These are phyloP conservation scores for Macropis europaea DNA, from an alignment of 2,888 invertebrate genomes.

Conservation along the genomic window DNA sequence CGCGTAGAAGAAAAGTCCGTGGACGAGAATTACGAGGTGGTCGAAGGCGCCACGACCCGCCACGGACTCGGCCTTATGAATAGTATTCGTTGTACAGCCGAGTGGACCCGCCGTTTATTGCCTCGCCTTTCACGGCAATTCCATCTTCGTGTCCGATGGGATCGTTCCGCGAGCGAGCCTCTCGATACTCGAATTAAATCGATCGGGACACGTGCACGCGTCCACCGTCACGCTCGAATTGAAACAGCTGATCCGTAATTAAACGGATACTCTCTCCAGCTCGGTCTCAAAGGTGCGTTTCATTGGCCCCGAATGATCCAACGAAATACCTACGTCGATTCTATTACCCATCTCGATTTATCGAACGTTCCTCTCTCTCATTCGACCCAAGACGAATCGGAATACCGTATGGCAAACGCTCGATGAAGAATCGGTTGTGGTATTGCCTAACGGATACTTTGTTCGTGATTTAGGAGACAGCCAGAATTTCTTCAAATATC, in stretches of 20 bases:
- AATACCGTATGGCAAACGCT: too few species aligned
- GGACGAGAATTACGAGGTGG: constrained; percentile 58
- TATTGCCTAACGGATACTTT: too few species aligned
- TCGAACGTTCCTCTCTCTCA: neutral
- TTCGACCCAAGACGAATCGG: neutral
- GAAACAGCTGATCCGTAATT: constrained; percentile 60
- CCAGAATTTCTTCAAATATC: too few species aligned
- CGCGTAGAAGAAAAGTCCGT: constrained; percentile 25
- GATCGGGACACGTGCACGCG: constrained; percentile 53
- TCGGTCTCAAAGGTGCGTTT: constrained; percentile 28
- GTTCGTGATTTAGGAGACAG: too few species aligned
- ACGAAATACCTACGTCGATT: constrained; percentile 8
- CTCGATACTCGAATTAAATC: constrained; percentile 53
- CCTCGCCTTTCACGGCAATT: constrained; percentile 53
- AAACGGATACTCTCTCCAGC: constrained; percentile 23
- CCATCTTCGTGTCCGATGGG: constrained; percentile 46
- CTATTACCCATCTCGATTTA: too few species aligned
- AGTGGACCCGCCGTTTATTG: constrained; percentile 47
- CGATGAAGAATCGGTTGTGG: too few species aligned
- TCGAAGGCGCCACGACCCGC: constrained; percentile 39
- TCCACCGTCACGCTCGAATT: constrained; percentile 27
- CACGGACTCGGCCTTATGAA: constrained; percentile 55
- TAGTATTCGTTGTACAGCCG: constrained; percentile 62
- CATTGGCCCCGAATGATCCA: constrained; percentile 16
- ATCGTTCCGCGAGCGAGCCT: constrained; percentile 20